phyloP scores from a whole-genome alignment of 1,140 invertebrate species.

The Neodiprion lecontei region DNA sequence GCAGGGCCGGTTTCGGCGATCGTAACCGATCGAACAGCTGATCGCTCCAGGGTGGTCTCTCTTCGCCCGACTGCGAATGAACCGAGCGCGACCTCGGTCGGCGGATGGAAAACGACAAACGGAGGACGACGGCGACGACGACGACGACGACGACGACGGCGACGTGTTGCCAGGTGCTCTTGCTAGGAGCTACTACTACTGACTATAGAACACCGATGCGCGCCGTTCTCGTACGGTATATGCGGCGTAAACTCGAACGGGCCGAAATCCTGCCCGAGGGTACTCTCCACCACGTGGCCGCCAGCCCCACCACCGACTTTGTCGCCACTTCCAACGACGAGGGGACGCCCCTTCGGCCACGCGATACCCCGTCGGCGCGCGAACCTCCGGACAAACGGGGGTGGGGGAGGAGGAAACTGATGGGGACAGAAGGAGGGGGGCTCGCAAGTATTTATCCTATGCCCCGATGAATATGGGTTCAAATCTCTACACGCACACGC shows the following conservation, averaged over 20 bases:
- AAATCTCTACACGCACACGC: too few species aligned
- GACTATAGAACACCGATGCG: slow-evolving; percentile 23
- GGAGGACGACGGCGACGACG: slow-evolving; percentile 11
- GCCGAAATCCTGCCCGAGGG: slow-evolving; percentile 42
- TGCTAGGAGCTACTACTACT: slow-evolving; percentile 39
- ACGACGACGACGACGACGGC: slow-evolving; percentile 30
- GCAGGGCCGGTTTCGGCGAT: slow-evolving; percentile 22
- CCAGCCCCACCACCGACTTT: slow-evolving; percentile 29
- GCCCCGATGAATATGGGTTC: too few species aligned
- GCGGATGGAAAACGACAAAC: slow-evolving; percentile 21
- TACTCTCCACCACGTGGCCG: slow-evolving; percentile 41
- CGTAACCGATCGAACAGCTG: slow-evolving; percentile 31
- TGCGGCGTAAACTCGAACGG: slow-evolving; percentile 15
- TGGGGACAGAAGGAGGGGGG: not conserved
- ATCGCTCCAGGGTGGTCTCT: slow-evolving; percentile 35
- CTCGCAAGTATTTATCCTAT: too few species aligned
- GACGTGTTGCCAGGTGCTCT: slow-evolving; percentile 45
- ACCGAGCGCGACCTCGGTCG: slow-evolving; percentile 29
- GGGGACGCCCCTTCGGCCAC: slow-evolving; percentile 35
- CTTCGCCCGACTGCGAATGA: slow-evolving; percentile 36
- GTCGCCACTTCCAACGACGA: slow-evolving; percentile 22
- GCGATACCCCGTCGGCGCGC: slow-evolving; percentile 23
- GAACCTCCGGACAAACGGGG: not conserved
- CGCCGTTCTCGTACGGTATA: slow-evolving; percentile 1
- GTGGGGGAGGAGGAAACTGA: not conserved